Evolutionary conservation across 2,113 vertebrate species (phyloP), one percentile per base, ranked within the genome.

Genomic region (Microcebus tavaratra): DNA sequence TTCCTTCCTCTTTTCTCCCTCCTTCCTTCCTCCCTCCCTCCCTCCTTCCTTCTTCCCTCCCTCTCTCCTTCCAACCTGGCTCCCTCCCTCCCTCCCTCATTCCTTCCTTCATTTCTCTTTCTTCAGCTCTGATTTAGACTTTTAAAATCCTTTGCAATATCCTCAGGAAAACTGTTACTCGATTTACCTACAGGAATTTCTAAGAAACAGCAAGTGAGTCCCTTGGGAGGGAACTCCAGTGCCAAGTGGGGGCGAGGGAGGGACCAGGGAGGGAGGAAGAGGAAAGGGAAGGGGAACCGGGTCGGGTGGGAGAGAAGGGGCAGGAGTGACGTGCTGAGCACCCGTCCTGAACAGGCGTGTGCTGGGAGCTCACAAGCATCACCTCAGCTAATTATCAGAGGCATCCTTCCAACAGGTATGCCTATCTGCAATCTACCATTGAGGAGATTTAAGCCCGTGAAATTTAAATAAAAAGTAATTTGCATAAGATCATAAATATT

Each of bases 361-460:
- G 42, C 4, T 0, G 0, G 8, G 25, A 21, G 11, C 1, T 25
- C 15, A 23, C 3, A 2, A 9, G 25, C 4, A 2, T 10, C 25
- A 17, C n/a, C n/a, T 12, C 39, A 4, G 6, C 57, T 42, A 8
- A 23, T 11, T 5, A 18, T 18, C 23, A 36, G n/a, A 48, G 29
- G 48, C 1, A 0, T 25, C 70, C 18, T 20, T 50, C 72, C 9
- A 14, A 42, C 10, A 42, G 45, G 31, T 2, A 0, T 15, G 29
- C 20, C 13, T 15, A 0, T 20, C 76, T 13, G 42, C 10, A 18
- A 39, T 15, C 15, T 15, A 20, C 3, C 8, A 12, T 17, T 15
- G 14, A 83, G 21, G 36, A 14, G 36, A 36, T 3, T 53, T 39
- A n/a, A 63, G 15, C 36, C 57, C 20, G 8, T 9, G 68, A 34